Base-by-base conservation (phyloP, 2,113 vertebrate genomes). In the Lipotes vexillifer region DNA sequence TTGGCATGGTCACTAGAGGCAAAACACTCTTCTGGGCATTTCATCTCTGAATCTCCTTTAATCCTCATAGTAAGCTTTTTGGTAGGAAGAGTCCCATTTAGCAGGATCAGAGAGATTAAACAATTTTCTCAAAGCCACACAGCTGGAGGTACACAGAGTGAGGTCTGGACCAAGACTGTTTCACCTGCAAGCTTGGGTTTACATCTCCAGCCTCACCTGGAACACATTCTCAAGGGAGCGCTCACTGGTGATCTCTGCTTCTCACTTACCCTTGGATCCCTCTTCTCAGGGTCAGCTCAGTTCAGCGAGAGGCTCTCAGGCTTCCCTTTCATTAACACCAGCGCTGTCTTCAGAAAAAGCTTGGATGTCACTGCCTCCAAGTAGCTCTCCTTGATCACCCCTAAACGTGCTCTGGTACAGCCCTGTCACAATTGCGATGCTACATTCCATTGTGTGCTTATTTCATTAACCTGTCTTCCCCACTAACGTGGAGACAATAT, bases 41-140 rank as follows among this genome's bases (percentile, higher is more conserved):
- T 75, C 75, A 65, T n/a, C 88, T 94, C 41, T 82, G 41, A 5
- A 21, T 65, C 20, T 88, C 36, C 23, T 75, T 83, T 83, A 65
- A 61, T 69, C 38, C 38, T 49, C 52, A 71, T 1, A 66, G n/a
- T n/a, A 57, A 89, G 38, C 18, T 31, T 89, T 52, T 27, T 52
- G 55, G 46, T 52, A 63, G 21, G n/a, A 89, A 44, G 27, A 65
- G 82, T 41, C n/a, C 10, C 20, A 55, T 44, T 41, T n/a, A 83
- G 15, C n/a, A 38, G 27, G 25, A 61, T 78, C 33, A 69, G 68
- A 82, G 55, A 80, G 33, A 21, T 13, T 63, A 41, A 65, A 74
- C 1, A 8, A 82, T 46, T 29, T 52, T 8, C 36, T 29, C 55
- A 80, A 65, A 33, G 23, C 65, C 82, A 72, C 82, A 80, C 21